Conservation (phyloP, 2,113 vertebrate genomes). For the Neotoma lepida region DNA sequence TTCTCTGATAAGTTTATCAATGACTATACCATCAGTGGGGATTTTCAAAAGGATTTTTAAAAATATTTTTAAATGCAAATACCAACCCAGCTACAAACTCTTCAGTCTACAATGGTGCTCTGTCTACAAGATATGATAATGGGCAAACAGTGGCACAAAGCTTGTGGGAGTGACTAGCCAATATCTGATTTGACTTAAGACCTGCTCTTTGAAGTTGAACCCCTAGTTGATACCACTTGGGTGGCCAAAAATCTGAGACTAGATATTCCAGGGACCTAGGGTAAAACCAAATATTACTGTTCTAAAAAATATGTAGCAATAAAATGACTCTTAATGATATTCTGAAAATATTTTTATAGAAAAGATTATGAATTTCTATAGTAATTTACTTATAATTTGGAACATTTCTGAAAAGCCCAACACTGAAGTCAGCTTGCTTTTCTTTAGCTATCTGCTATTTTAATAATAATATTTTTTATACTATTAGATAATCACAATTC, state of each 20-base stretch:
- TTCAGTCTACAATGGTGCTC: not conserved
- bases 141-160: not conserved
- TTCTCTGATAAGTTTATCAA: slow-evolving; percentile 36
- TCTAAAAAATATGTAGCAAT: not conserved
- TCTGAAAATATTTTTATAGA: not conserved
- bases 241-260: not conserved
- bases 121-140: not conserved
- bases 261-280: not conserved
- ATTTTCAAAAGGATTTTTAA: not conserved
- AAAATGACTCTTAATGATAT: not conserved
- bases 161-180: not conserved
- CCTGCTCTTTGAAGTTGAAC: not conserved
- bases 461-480: slow-evolving; percentile 14
- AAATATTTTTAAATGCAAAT: not conserved
- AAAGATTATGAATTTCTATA: not conserved
- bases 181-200: not conserved
- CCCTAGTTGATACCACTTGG: not conserved
- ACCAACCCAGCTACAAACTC: not conserved
- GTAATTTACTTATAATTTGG: slow-evolving; percentile 53
- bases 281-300: not conserved
- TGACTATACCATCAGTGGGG: not conserved
- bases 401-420: not conserved
- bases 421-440: slow-evolving; percentile 8
- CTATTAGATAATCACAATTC: slow-evolving; percentile 9
- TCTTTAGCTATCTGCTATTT: slow-evolving; percentile 39